A percentile compares a stretch with the other conserved stretches of the same genome.
phyloP scores from a whole-genome alignment of 2,113 vertebrate genomes.

The Thinocorus orbignyianus region DNA sequence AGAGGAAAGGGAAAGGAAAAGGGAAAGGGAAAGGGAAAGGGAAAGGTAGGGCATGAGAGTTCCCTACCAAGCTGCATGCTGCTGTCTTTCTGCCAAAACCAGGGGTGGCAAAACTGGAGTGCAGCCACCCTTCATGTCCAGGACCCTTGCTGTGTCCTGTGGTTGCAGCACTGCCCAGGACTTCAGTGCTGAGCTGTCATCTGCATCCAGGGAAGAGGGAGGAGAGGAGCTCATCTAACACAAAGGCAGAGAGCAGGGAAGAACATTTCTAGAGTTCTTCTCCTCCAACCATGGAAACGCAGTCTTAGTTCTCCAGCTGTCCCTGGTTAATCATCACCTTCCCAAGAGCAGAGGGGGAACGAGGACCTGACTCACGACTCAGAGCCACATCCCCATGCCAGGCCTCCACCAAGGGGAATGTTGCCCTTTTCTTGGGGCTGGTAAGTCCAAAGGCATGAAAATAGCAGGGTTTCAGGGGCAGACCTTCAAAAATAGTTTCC shows the following conservation, averaged over 20 bases:
- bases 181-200: not conserved
- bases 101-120: not conserved
- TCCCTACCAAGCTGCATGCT: not conserved
- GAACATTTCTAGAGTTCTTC: not conserved
- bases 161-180: not conserved
- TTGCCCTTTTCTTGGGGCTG: not conserved
- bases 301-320: not conserved
- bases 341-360: not conserved
- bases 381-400: not conserved
- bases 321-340: conserved; percentile 26
- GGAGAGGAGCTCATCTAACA: accelerated
- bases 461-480: not conserved
- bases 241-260: not conserved
- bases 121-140: not conserved
- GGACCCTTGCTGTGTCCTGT: not conserved
- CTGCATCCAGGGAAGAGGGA: not conserved
- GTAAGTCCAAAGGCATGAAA: not conserved
- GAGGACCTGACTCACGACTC: not conserved
- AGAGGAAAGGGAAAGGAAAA: not conserved
- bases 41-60: no score
- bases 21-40: not conserved
- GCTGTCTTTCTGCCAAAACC: not conserved
- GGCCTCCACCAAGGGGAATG: not conserved
- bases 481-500: conserved; percentile 10
- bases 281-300: not conserved